Evolutionary conservation across 2,797 vertebrate species (phyloP), one percentile per base, ranked within the genome.

Genomic region (Brachyrhaphis roseni): DNA sequence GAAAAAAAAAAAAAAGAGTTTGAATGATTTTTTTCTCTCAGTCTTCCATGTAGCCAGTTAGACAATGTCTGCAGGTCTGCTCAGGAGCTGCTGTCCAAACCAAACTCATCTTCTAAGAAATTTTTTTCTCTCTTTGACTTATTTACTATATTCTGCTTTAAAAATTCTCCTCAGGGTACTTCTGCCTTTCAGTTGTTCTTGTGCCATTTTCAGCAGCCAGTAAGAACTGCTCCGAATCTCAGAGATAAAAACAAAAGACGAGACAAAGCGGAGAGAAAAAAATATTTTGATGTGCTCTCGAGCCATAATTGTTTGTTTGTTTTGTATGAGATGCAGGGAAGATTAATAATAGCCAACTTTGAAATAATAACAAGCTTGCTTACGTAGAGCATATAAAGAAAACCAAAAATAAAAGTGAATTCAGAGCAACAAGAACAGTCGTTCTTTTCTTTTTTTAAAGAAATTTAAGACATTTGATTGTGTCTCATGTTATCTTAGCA

Each of bases 201-300:
- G 75, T 74, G 36, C 73, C 36, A 13, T 51, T 71, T 23, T 49
- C 75, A 47, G 78, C 4, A n/a, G 64, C 12, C 0, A 0, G n/a
- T 10, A 45, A 28, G 47, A 68, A 74, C 39, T 71, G 53, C 79
- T 74, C 15, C 34, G 74, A 45, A 64, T 85, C 70, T 90, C 83
- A 74, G 53, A 62, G 31, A 64, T 23, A 10, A 83, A 46, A 83
- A 64, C 46, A 77, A 66, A 57, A 55, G 55, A 71, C 5, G 1
- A 18, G 66, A 68, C 34, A 13, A 28, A 45, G 51, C 66, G 71
- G 28, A 51, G 68, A 79, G 31, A 83, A 80, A 23, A 79, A 28
- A 72, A 68, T 31, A 45, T 84, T 76, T 75, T 72, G 76, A 86
- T 87, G 41, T 72, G 12, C 12, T 84, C 5, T 77, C 28, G 26